Percentiles rank a stretch among this genome's conserved stretches.
Evolutionary conservation across 2,888 invertebrate genomes (phyloP).

Genomic region (Uloborus plumipes): DNA sequence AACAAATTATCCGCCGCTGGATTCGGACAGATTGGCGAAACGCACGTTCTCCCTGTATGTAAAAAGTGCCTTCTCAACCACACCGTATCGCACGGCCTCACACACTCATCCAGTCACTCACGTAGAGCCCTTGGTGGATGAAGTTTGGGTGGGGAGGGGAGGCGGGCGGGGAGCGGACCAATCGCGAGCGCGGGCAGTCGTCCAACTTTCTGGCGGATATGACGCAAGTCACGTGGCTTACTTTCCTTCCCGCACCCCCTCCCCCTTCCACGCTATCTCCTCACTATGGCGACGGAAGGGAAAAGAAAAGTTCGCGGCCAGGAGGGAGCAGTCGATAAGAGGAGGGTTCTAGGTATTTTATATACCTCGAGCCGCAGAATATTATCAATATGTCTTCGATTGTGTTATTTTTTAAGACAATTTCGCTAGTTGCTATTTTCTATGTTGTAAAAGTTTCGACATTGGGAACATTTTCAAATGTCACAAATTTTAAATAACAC

Average conservation of each 20-base stretch:
- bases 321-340: constrained; percentile 52
- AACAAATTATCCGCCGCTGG: too few species aligned
- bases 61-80: constrained; percentile 7
- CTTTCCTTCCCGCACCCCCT: constrained; percentile 2
- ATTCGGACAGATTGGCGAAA: background rate
- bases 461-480: too few species aligned
- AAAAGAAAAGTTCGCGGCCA: constrained; percentile 31
- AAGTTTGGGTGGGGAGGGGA: background rate
- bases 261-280: constrained; percentile 29
- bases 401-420: too few species aligned
- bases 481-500: too few species aligned
- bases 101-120: constrained; percentile 14
- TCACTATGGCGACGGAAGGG: constrained; percentile 46
- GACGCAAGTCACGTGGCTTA: constrained; percentile 52
- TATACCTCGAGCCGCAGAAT: background rate
- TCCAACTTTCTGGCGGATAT: constrained; percentile 61
- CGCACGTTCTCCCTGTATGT: constrained; percentile 17
- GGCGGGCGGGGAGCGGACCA: constrained; percentile 17
- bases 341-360: too few species aligned
- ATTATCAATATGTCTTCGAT: background rate
- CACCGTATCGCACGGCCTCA: constrained; percentile 40
- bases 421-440: too few species aligned
- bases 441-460: too few species aligned
- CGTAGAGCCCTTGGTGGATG: constrained; percentile 19
- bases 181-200: constrained; percentile 45